Percentiles rank a stretch among this genome's conserved stretches.
Conservation (phyloP, 2,888 invertebrate genomes). For the Plagiodera versicolora region DNA sequence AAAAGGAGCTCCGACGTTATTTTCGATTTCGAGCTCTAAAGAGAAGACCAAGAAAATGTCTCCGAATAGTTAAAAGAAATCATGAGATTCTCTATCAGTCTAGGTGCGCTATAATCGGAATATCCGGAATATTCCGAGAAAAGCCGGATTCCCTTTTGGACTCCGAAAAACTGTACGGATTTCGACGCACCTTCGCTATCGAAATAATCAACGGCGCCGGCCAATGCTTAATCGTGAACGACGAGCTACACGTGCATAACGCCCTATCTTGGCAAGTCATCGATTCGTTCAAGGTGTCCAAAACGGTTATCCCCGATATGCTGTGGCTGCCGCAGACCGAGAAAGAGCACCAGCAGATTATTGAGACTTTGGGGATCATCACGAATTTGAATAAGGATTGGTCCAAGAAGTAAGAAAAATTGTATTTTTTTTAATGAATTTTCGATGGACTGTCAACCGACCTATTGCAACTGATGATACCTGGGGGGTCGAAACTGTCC, state of each 20-base stretch:
- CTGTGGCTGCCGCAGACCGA: slow-evolving; percentile 36
- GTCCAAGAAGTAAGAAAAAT: slow-evolving; percentile 47
- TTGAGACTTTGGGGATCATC: slow-evolving; percentile 41
- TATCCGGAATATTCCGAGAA: slow-evolving; percentile 69
- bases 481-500: too few relatives aligned
- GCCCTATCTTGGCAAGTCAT: slow-evolving; percentile 41
- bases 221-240: slow-evolving; percentile 68
- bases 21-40: too few relatives aligned
- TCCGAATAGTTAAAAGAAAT: too few relatives aligned
- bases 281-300: slow-evolving; percentile 41
- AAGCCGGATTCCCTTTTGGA: slow-evolving; percentile 53
- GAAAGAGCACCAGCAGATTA: slow-evolving; percentile 42
- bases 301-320: slow-evolving; percentile 25
- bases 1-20: too few relatives aligned
- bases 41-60: too few relatives aligned
- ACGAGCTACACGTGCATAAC: slow-evolving; percentile 65
- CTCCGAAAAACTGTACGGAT: slow-evolving; percentile 57
- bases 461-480: too few relatives aligned
- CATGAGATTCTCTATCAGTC: slow-evolving; percentile 21
- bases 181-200: slow-evolving; percentile 63
- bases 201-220: slow-evolving; percentile 55
- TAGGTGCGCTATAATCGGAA: slow-evolving; percentile 58
- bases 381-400: slow-evolving; percentile 47
- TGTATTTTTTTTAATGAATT: too few relatives aligned
- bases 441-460: too few relatives aligned